Percentiles rank a stretch among this genome's conserved stretches.
phyloP scores from a whole-genome alignment of 2,113 vertebrate genomes.

The Paralichthys olivaceus region DNA sequence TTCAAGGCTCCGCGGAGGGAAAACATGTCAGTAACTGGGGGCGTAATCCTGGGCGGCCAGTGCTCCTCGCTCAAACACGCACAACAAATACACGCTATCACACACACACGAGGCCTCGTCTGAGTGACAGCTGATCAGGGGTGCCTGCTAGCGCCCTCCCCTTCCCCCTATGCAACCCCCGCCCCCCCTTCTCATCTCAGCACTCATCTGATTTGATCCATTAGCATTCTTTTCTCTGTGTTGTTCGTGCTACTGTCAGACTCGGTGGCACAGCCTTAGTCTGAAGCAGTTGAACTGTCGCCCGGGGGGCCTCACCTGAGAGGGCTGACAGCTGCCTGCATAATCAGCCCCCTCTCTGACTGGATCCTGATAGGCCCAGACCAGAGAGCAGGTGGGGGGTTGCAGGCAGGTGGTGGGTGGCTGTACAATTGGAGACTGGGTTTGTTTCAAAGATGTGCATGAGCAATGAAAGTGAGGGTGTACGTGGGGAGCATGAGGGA shows the following conservation, averaged over 20 bases:
- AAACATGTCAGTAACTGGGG: conserved; percentile 79
- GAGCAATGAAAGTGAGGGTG: conserved; percentile 20
- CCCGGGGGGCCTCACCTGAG: conserved; percentile 82
- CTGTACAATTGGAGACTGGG: conserved; percentile 38
- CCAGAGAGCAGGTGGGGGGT: conserved; percentile 49
- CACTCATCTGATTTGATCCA: conserved; percentile 80
- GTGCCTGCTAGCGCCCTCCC: conserved; percentile 69
- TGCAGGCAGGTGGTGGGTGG: conserved; percentile 38
- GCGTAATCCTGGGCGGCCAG: conserved; percentile 81
- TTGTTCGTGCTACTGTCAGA: conserved; percentile 74
- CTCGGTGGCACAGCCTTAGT: conserved; percentile 76
- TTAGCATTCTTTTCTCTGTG: conserved; percentile 77
- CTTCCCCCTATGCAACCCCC: conserved; percentile 4
- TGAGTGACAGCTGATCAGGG: conserved; percentile 81
- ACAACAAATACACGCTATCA: conserved; percentile 71
- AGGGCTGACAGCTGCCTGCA: conserved; percentile 82
- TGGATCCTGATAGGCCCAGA: conserved; percentile 64
- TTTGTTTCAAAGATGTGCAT: conserved; percentile 51
- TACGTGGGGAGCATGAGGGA: not conserved
- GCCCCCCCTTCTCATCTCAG: conserved; percentile 69
- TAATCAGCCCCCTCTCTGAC: conserved; percentile 71
- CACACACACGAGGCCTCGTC: conserved; percentile 56
- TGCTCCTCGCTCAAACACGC: conserved; percentile 63
- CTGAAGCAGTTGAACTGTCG: conserved; percentile 82
- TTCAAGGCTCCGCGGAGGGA: conserved; percentile 77